Evolutionary conservation across 1,140 invertebrate species (phyloP), one percentile per base, ranked within the genome.

Genomic region (Colletes gigas): DNA sequence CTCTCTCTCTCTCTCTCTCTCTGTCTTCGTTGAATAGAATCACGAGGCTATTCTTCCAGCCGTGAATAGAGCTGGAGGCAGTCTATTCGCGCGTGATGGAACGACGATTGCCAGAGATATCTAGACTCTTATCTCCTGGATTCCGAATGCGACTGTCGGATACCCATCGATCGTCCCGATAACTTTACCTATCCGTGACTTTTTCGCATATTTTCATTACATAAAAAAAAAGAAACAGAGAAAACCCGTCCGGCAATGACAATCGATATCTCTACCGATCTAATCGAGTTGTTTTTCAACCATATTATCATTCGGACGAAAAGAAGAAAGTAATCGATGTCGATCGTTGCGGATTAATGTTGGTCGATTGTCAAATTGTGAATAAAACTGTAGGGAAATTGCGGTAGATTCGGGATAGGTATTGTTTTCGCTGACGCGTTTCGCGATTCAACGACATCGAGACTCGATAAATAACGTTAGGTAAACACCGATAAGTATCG

Each of bases 41-140:
- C 91, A 91, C 89, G 66, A 78, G 68, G 90, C 92, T 91, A 92
- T 93, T 93, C 90, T 93, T 93, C 86, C 86, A 84, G 82, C 50
- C 52, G 80, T 93, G 91, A 92, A 91, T 90, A 67, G 85, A 78
- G 50, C 71, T 60, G 81, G 76, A 85, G 81, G 84, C 83, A 85
- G 86, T 88, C 83, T 83, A 89, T 91, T 87, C 83, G 81, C 84
- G 65, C 81, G 83, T 91, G 91, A 92, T 92, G 89, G 90, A 92
- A 88, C 89, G 90, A 84, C 84, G 78, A 81, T 70, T 78, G 78
- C 67, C 41, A 62, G 78, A 88, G 90, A 92, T 92, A 92, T 92
- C 89, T 83, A 59, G 59, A 57, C 74, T 79, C 84, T 88, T 89
- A 90, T 90, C 87, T 89, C 54, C 63, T 57, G 47, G 39, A 65